A percentile compares a stretch with the other conserved stretches of the same genome.
Conservation (phyloP, 2,888 invertebrate species). For the Conops quadrifasciatus region DNA sequence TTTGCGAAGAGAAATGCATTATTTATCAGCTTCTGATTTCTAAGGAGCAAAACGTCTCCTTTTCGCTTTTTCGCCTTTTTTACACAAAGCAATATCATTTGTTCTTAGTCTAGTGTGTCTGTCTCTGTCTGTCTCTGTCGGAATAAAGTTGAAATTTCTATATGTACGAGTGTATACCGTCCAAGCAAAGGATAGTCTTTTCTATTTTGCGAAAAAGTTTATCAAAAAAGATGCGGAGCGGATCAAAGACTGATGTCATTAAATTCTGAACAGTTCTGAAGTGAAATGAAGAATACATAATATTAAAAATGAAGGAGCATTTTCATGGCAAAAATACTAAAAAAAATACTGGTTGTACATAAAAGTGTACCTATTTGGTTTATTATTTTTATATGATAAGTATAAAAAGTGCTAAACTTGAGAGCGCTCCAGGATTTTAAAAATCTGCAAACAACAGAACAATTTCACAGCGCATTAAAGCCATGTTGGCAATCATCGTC, state of each 20-base stretch:
- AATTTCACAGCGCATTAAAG: slow-evolving; percentile 46
- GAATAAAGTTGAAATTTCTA: background rate
- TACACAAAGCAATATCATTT: background rate
- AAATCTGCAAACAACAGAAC: no score
- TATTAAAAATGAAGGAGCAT: no score
- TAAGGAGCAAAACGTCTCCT: background rate
- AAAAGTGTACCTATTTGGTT: no score
- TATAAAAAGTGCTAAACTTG: no score
- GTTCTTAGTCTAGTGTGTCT: background rate
- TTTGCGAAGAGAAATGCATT: background rate
- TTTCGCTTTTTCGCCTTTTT: background rate
- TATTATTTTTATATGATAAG: no score
- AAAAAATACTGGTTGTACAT: no score
- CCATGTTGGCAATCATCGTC: slow-evolving; percentile 47
- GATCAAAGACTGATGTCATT: no score
- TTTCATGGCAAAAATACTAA: no score
- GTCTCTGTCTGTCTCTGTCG: background rate
- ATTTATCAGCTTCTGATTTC: background rate
- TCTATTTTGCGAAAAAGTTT: background rate
- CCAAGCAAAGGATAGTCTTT: background rate
- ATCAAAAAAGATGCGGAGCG: no score
- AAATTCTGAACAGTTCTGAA: no score
- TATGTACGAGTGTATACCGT: background rate
- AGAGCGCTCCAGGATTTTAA: no score
- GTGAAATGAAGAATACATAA: no score